phyloP scores from a whole-genome alignment of 2,797 vertebrate species.

The Pteronotus mesoamericanus region DNA sequence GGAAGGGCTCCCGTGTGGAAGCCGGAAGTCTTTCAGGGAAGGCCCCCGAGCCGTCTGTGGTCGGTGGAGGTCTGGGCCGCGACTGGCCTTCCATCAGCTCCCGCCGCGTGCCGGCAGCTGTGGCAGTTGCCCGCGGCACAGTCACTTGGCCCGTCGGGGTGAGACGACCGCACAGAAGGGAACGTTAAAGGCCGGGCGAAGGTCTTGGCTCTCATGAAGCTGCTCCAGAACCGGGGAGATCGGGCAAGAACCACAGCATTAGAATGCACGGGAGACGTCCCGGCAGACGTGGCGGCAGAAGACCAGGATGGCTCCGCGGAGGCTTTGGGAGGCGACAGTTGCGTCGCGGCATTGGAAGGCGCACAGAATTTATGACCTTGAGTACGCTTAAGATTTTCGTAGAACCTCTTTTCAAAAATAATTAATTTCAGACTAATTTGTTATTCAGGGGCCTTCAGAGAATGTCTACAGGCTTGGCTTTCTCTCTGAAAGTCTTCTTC shows the following conservation, averaged over 20 bases:
- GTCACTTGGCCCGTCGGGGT: not conserved
- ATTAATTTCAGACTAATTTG: not conserved
- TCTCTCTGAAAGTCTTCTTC: not conserved
- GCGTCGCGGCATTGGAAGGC: too few species aligned
- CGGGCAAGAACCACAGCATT: not conserved
- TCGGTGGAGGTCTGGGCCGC: not conserved
- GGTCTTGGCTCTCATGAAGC: not conserved
- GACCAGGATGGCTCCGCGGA: not conserved
- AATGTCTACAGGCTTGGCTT: not conserved
- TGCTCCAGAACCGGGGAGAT: not conserved
- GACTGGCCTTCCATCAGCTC: not conserved
- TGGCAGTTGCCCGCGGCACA: not conserved
- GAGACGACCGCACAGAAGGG: constrained; percentile 12
- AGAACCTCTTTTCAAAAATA: not conserved
- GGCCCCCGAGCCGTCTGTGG: not conserved
- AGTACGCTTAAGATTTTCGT: not conserved
- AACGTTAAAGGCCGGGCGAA: not conserved
- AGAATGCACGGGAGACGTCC: too few species aligned
- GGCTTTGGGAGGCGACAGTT: too few species aligned
- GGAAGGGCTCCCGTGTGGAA: not conserved
- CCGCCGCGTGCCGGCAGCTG: not conserved
- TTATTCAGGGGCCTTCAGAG: not conserved
- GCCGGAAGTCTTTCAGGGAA: accelerated
- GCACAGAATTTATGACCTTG: not conserved
- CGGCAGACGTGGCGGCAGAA: too few species aligned